phyloP scores from a whole-genome alignment of 2,113 vertebrate genomes.

The Pollimyrus isidori region DNA sequence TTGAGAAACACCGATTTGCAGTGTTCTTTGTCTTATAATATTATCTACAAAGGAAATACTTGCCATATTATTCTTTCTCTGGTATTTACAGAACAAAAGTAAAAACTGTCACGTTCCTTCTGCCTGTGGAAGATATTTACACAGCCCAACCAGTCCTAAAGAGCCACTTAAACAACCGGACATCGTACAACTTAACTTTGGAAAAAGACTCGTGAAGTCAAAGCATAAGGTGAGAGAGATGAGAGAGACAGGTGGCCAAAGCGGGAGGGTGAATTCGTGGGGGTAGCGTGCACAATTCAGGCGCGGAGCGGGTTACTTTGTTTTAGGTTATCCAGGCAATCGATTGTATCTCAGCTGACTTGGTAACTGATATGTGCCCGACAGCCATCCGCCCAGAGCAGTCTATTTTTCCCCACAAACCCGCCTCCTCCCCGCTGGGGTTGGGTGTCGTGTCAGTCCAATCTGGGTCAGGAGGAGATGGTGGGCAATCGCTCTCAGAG shows the following conservation, averaged over 20 bases:
- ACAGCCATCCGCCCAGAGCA: slow-evolving; percentile 37
- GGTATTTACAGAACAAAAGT: slow-evolving; percentile 68
- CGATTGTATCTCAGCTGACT: slow-evolving; percentile 55
- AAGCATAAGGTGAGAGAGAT: background rate
- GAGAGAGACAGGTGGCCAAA: background rate
- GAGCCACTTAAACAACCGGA: slow-evolving; percentile 53
- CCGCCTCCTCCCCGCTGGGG: slow-evolving; percentile 26
- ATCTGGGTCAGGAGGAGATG: slow-evolving; percentile 1
- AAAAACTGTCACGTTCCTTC: slow-evolving; percentile 84
- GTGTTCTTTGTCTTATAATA: background rate
- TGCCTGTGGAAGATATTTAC: slow-evolving; percentile 72
- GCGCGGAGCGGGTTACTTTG: slow-evolving; percentile 25
- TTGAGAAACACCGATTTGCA: background rate
- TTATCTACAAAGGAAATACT: background rate
- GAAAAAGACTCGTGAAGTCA: slow-evolving; percentile 63
- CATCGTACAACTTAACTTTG: slow-evolving; percentile 47
- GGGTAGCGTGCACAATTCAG: slow-evolving; percentile 32
- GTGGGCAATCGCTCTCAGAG: background rate
- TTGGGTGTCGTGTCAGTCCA: slow-evolving; percentile 39
- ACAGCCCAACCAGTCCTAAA: slow-evolving; percentile 55
- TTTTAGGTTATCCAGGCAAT: slow-evolving; percentile 34
- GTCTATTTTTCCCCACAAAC: slow-evolving; percentile 32
- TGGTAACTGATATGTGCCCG: slow-evolving; percentile 58
- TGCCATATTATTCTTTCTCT: background rate
- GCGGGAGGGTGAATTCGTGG: background rate